Base-by-base conservation (phyloP, 2,797 vertebrate genomes). In the Mormyrus proboscirostris region DNA sequence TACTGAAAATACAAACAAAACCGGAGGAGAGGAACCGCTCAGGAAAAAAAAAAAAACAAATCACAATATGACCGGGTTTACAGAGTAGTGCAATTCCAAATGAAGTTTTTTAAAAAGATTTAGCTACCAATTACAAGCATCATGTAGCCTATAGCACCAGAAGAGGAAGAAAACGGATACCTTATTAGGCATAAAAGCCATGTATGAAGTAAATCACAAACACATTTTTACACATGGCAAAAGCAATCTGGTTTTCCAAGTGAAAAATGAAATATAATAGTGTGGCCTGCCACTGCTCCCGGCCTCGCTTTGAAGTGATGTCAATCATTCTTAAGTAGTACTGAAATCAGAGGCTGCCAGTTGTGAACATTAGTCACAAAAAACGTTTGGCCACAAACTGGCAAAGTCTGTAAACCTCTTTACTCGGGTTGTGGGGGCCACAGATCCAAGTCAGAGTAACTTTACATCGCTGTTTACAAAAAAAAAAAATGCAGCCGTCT, bases 181-280 rank as follows among this genome's bases (percentile, higher is more conserved):
- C 83, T 85, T 85, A 51, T 85, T 25, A 83, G 2, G 22, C 62
- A 65, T 29, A 65, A 76, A 76, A 85, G 47, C 22, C 49, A 50
- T 85, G 47, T 50, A 85, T 76, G 69, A 85, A 85, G 44, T 53
- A 85, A 85, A 85, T 50, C 49, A 82, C 47, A 82, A 50, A 85
- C 44, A 85, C 47, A 83, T 85, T 25, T 51, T 85, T 14, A 12
- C 9, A 51, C 83, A 85, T 0, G n/a, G 83, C n/a, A 50, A 33
- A 51, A 12, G 49, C 44, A 10, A 85, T 50, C n/a, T 85, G 22
- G 83, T 50, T 33, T 49, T 47, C 22, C 83, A 51, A 29, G 83
- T 50, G 47, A 85, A 85, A 85, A 85, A 51, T 50, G 49, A 85
- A 85, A 83, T 73, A 22, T 49, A 49, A 49, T 83, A 47, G 47